Base-by-base conservation (phyloP, 1,140 invertebrate species). In the Diorhabda elongata region DNA sequence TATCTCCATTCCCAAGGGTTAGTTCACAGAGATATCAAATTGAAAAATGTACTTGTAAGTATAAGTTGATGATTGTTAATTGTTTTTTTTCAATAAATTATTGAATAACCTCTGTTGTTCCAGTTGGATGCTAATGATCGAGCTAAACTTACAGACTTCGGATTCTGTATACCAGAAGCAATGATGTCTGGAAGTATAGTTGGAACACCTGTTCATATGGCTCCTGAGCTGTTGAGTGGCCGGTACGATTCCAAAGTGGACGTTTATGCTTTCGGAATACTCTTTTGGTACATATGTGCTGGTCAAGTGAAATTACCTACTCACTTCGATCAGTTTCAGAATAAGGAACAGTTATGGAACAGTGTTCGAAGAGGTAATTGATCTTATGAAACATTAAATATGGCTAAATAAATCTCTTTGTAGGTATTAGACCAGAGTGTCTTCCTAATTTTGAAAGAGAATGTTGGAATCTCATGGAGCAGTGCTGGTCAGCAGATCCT, bases 131-230 rank as follows among this genome's bases (percentile, higher is more conserved):
- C 80, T 4, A 79, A 87, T 4, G 88, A 91, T 76, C 85, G 93
- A 45, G 94, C 91, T 0, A 93, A 94, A 79, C 83, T 96, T 42
- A 94, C 93, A 0, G 94, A 96, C 83, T 86, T 96, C 4, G 94
- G 94, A 2, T 97, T 97, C 83, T 96, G 94, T 78, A 94, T 95
- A 74, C 92, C 93, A 1, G 93, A 92, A 81, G 92, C 93, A 0
- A 94, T 96, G 88, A 93, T 96, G 87, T 94, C 91, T 3, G 93
- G 90, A 8, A 92, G 90, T 72, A 87, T 93, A 66, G 91, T 93
- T 6, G 94, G 94, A 11, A 96, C 94, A 5, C 94, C 94, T 0
- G 92, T 96, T 69, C 94, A 96, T 78, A 96, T 97, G 94, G 93
- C 94, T 44, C 94, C 94, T 1, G 94, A 97, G 83, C 84, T 97